Evolutionary conservation across 2,797 vertebrate species (phyloP).

Genomic region (Gila robusta): DNA sequence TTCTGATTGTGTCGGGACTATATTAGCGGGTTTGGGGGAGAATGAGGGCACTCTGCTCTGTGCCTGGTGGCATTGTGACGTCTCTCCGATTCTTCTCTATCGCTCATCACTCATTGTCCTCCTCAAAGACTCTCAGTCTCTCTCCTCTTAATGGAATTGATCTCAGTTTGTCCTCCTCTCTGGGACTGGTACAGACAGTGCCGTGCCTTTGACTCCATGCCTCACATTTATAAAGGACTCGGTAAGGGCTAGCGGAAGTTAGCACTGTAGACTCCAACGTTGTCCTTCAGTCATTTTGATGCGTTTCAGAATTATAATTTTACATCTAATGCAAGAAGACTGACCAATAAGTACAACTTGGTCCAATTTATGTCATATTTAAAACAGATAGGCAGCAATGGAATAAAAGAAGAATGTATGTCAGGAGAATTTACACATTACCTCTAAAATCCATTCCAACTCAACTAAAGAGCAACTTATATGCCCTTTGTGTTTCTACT

Average conservation of each 20-base stretch:
- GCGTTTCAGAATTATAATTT: conserved; percentile 1
- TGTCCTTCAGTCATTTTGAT: conserved; percentile 30
- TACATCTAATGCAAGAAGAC: background rate
- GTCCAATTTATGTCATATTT: conserved; percentile 1
- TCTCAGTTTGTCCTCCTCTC: conserved; percentile 43
- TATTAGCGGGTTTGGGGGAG: conserved; percentile 75
- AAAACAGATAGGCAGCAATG: conserved; percentile 1
- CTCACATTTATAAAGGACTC: conserved; percentile 43
- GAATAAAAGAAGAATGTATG: background rate
- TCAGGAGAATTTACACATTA: background rate
- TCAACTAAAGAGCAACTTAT: conserved; percentile 24
- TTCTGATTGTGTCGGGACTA: conserved; percentile 80
- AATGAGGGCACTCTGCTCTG: conserved; percentile 74
- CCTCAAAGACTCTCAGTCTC: conserved; percentile 72
- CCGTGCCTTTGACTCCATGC: conserved; percentile 39
- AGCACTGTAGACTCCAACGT: conserved; percentile 22
- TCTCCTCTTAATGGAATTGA: conserved; percentile 70
- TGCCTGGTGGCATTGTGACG: conserved; percentile 75
- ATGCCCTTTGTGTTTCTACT: conserved; percentile 72
- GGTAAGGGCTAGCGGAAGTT: background rate
- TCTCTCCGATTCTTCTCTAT: conserved; percentile 72
- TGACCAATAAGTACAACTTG: background rate
- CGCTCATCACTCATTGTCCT: conserved; percentile 77
- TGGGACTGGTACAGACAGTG: conserved; percentile 44
- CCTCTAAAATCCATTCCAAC: background rate